phyloP scores from a whole-genome alignment of 2,888 invertebrate genomes.

The Odontocolon sp. region DNA sequence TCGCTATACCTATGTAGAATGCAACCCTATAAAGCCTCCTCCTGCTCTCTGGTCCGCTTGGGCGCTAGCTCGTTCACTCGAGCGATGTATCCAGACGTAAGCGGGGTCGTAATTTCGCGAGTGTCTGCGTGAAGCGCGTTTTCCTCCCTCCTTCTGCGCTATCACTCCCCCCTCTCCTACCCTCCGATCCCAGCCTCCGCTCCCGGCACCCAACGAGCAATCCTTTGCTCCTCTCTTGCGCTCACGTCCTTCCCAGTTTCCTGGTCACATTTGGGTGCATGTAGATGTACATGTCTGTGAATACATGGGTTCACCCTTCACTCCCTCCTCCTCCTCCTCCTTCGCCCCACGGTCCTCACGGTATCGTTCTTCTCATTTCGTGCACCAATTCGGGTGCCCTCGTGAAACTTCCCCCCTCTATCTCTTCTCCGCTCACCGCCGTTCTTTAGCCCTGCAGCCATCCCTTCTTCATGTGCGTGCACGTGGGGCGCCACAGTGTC shows the following conservation, averaged over 20 bases:
- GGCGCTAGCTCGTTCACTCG: constrained; percentile 67
- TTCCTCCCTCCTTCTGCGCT: constrained; percentile 17
- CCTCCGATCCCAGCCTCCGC: background rate
- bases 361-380: constrained; percentile 26
- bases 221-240: constrained; percentile 17
- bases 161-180: background rate
- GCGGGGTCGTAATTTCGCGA: constrained; percentile 75
- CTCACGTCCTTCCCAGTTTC: constrained; percentile 34
- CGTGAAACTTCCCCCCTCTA: background rate
- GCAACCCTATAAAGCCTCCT: constrained; percentile 68
- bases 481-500: background rate
- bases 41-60: constrained; percentile 37
- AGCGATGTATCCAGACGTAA: constrained; percentile 74
- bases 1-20: background rate
- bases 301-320: background rate
- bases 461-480: constrained; percentile 28
- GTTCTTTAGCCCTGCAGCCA: constrained; percentile 34
- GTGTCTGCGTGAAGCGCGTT: constrained; percentile 72
- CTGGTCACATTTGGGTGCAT: constrained; percentile 2
- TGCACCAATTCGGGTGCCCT: constrained; percentile 17
- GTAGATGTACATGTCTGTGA: background rate
- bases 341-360: constrained; percentile 18
- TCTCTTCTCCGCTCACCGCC: constrained; percentile 2
- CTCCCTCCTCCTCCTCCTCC: constrained; percentile 33
- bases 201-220: background rate